Base-by-base conservation (phyloP, 2,113 vertebrate genomes). In the Cynoglossus semilaevis region DNA sequence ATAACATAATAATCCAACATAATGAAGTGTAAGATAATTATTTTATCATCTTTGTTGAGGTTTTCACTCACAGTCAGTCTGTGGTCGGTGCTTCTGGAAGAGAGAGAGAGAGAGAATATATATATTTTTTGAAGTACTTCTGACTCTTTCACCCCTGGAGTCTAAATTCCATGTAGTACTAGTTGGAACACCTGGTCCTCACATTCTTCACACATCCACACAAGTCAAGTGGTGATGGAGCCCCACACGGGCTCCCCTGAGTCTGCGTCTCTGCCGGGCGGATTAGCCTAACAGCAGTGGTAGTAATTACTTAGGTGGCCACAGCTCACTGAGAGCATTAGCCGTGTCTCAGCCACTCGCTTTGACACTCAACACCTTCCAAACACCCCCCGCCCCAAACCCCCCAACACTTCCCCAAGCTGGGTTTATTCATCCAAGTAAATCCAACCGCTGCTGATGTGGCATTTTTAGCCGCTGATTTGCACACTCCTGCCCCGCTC, bases 221-320 rank as follows among this genome's bases (percentile, higher is more conserved):
- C 45, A 67, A 70, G 71, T 70, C 17, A 22, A 71, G 49, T 59
- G 77, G 53, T 13, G 40, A 6, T 29, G 51, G 50, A 53, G 63
- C 64, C 51, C 63, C 14, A 58, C 72, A 80, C 48, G 40, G 44
- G 65, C 74, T 60, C 72, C 45, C 56, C 79, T 47, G 72, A 72
- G 58, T 76, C 63, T 66, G 70, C 74, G 48, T 45, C 72, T 68
- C 67, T 54, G 35, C 75, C 75, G 44, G n/a, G 51, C 57, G 72
- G 83, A 82, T 85, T 77, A 86, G 66, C 74, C 67, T 49, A 74
- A 79, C 80, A 70, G 73, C 77, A 63, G 61, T 63, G 73, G 77
- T 84, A 73, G 79, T 80, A 83, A 84, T 85, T 84, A 83, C 81
- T 80, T 63, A 84, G 80, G 74, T 76, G 81, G 83, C 79, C 70